These are phyloP conservation scores for Diorhabda sublineata DNA, from an alignment of 1,140 invertebrate species.

Conservation along the genomic window DNA sequence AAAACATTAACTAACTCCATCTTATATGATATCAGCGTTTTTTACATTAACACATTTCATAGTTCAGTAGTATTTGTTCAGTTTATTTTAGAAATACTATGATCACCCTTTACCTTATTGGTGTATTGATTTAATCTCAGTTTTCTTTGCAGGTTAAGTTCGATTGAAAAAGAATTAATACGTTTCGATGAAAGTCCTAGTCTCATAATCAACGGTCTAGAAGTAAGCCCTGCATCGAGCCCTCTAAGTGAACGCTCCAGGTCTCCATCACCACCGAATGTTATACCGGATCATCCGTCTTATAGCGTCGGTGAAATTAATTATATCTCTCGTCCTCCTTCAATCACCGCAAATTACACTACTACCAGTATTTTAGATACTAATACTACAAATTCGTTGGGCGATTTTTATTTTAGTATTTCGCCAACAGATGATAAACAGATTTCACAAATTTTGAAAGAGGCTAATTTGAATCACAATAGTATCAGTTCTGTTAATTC, in stretches of 20 bases:
- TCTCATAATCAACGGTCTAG: slow-evolving; percentile 33
- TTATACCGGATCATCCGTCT: slow-evolving; percentile 28
- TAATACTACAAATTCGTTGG: slow-evolving; percentile 21
- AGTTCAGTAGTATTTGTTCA: too few species aligned
- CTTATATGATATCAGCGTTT: too few species aligned
- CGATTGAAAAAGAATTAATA: slow-evolving; percentile 32
- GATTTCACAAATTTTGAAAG: slow-evolving; percentile 45
- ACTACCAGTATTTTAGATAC: slow-evolving; percentile 17
- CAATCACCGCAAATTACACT: slow-evolving; percentile 28
- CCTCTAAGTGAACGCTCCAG: slow-evolving; percentile 36
- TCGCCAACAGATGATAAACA: slow-evolving; percentile 35
- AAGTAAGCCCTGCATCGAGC: slow-evolving; percentile 23
- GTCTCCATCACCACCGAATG: slow-evolving; percentile 40
- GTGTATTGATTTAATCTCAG: too few species aligned
- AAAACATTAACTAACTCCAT: too few species aligned
- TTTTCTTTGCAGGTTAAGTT: slow-evolving; percentile 30
- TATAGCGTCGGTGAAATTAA: slow-evolving; percentile 31
- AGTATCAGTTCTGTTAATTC: not conserved
- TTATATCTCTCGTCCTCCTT: slow-evolving; percentile 9
- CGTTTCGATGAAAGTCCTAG: slow-evolving; percentile 32
- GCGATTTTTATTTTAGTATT: slow-evolving; percentile 31
- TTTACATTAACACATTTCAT: too few species aligned
- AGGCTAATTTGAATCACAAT: slow-evolving; percentile 39
- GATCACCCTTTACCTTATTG: too few species aligned
- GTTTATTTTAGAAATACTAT: too few species aligned